A percentile compares a stretch with the other conserved stretches of the same genome.
Conservation (phyloP, 2,888 invertebrate species). For the Tipula confusa region DNA sequence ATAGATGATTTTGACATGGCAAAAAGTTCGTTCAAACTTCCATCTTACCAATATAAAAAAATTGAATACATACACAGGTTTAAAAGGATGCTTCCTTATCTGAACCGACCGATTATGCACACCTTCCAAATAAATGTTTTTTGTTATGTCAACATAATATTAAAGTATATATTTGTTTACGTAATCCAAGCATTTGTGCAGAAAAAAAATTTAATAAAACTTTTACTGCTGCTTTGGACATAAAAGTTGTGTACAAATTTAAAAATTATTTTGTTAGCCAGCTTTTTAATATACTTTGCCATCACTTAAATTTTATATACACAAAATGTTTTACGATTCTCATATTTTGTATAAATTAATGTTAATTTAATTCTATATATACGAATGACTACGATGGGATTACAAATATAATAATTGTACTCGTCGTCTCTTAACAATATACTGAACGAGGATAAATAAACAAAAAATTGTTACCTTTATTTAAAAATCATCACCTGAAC, state of each 20-base stretch:
- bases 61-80: too few relatives aligned
- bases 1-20: too few relatives aligned
- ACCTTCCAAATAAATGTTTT: too few relatives aligned
- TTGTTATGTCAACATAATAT: too few relatives aligned
- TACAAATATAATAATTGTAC: neutral
- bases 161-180: too few relatives aligned
- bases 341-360: neutral
- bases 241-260: neutral
- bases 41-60: too few relatives aligned
- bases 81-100: too few relatives aligned
- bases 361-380: neutral
- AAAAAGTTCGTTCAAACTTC: too few relatives aligned
- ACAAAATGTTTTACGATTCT: neutral
- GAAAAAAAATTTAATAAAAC: too few relatives aligned
- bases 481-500: neutral
- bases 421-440: neutral
- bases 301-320: neutral
- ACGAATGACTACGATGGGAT: neutral
- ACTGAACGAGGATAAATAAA: neutral
- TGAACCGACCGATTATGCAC: too few relatives aligned
- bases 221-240: neutral
- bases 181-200: too few relatives aligned
- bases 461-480: neutral
- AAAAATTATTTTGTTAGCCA: neutral
- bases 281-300: neutral